Evolutionary conservation across 2,113 vertebrate species (phyloP), one percentile per base, ranked within the genome.

Genomic region (Benitochromis conjunctus): DNA sequence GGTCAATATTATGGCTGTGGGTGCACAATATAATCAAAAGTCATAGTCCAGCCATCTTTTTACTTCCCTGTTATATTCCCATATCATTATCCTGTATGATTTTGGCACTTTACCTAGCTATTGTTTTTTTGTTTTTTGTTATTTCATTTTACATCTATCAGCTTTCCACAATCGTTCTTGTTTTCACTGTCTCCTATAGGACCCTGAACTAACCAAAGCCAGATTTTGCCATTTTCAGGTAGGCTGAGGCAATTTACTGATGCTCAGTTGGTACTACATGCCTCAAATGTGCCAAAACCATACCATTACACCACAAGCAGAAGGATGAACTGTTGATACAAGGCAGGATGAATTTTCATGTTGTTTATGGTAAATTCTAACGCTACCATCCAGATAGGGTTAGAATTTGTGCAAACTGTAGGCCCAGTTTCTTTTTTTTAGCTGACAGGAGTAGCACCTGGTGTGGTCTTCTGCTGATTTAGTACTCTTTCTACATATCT

Each of bases 351-450:
- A 38, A 26, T 46, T 71, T 71, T 71, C 21, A 11, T 71, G 66
- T 71, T 71, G n/a, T 48, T 29, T 2, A 71, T 48, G 41, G 38
- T 38, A 71, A 0, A 71, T 71, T 71, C 66, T 1, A 71, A 71
- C 13, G 8, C 38, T 16, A 10, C 66, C 1, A 46, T 71, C 21
- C 66, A 71, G 14, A 46, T 46, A 71, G 26, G 43, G 6, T 5
- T 34, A 34, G 7, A 29, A 41, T 14, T 0, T 24, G 1, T 24
- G 41, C 11, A 11, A 43, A 11, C 9, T 43, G 9, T 43, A 43
- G 41, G 9, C 41, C 12, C 41, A 4, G 11, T 13, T 69, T 43
- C 38, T 13, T 69, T 36, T 24, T 69, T 24, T 69, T 69, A 69
- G 12, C 38, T 43, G 0, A 41, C 62, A 66, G 62, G 36, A 21